Evolutionary conservation across 92 coral and sea anemone species (phyloP).

Genomic region (Paramuricea clavata): DNA sequence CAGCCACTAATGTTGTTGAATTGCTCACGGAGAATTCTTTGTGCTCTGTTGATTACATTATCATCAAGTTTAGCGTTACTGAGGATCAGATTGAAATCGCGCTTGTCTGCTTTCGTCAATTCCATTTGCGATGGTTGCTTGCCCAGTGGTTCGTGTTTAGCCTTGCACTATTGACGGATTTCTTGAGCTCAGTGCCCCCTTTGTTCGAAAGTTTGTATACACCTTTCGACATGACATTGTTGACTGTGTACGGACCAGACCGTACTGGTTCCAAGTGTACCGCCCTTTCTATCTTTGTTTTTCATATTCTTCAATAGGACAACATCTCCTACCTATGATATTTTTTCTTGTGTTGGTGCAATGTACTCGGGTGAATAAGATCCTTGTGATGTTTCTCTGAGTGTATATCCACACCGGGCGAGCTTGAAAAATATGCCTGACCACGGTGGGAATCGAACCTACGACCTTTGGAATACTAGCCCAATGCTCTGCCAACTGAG

Average conservation of each 20-base stretch:
- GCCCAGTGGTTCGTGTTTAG: constrained; percentile 47
- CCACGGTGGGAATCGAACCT: no score
- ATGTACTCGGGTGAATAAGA: no score
- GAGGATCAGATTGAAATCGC: constrained; percentile 36
- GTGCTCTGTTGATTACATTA: constrained; percentile 56
- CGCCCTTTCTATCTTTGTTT: constrained; percentile 68
- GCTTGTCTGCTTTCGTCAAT: not conserved
- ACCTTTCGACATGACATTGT: no score
- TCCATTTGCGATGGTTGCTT: constrained; percentile 10
- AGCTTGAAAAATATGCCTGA: no score
- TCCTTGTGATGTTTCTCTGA: no score
- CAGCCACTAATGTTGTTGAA: constrained; percentile 46
- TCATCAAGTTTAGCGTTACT: constrained; percentile 57
- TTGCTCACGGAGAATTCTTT: constrained; percentile 48
- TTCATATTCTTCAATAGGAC: constrained; percentile 48
- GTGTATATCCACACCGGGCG: no score
- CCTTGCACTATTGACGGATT: constrained; percentile 61
- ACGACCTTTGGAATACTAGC: no score
- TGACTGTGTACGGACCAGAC: no score
- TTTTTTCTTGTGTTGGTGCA: no score
- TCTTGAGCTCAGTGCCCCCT: constrained; percentile 57
- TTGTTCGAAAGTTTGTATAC: constrained; percentile 56
- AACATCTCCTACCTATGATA: constrained; percentile 48
- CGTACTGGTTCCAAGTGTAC: constrained; percentile 61
- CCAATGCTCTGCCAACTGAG: no score